These are phyloP conservation scores for Drosophila truncata DNA, from an alignment of 1,140 invertebrate genomes.

Conservation along the genomic window DNA sequence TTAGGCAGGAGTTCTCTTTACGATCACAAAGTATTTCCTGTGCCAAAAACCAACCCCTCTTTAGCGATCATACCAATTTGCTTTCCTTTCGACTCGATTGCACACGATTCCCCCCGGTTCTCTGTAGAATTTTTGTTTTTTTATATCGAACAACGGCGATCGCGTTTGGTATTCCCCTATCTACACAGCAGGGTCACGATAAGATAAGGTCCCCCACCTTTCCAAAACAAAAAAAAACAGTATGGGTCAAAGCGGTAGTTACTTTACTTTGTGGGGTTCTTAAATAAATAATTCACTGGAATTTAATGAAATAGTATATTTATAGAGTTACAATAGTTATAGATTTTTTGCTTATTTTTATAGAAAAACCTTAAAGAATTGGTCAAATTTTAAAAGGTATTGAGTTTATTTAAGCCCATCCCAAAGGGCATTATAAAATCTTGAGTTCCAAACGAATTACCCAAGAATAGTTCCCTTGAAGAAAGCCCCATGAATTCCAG, in stretches of 20 bases:
- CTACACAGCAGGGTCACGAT: slow-evolving; percentile 36
- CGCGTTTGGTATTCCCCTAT: slow-evolving; percentile 36
- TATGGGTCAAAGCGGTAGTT: slow-evolving; percentile 11
- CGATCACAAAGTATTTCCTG: slow-evolving; percentile 23
- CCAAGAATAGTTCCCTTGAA: neutral
- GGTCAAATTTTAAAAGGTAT: too few relatives aligned
- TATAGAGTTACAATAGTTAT: too few relatives aligned
- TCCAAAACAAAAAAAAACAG: slow-evolving; percentile 8
- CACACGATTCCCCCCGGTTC: slow-evolving; percentile 6
- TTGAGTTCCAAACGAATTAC: neutral
- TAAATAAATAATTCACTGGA: neutral
- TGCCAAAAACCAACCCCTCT: slow-evolving; percentile 37
- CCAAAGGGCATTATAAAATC: too few relatives aligned
- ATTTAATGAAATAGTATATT: too few relatives aligned
- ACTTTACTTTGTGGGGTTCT: neutral
- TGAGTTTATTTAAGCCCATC: too few relatives aligned
- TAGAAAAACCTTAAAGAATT: too few relatives aligned
- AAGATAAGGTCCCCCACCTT: slow-evolving; percentile 18
- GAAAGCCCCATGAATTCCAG: neutral
- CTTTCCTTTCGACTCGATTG: slow-evolving; percentile 21
- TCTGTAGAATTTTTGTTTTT: neutral
- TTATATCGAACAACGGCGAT: slow-evolving; percentile 31
- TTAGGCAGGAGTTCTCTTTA: neutral
- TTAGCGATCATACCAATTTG: neutral
- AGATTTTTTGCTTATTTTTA: too few relatives aligned